Percentiles rank a stretch among this genome's conserved stretches.
Evolutionary conservation across 1,140 invertebrate species (phyloP).

Genomic region (Coptotermes formosanus): DNA sequence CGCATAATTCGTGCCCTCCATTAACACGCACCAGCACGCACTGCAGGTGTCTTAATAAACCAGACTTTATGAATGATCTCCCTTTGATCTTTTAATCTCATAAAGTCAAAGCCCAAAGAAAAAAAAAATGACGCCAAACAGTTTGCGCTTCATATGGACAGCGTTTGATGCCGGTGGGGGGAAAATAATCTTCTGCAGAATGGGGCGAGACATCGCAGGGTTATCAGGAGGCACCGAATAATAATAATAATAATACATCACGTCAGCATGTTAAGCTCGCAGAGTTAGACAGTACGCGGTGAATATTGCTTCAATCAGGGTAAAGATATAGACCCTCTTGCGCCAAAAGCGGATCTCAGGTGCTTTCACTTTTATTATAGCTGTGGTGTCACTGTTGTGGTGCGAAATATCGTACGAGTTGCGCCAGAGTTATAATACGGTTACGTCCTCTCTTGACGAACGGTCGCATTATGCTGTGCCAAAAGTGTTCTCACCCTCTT

Average conservation of each 20-base stretch:
- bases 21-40: no score
- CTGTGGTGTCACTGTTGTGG: no score
- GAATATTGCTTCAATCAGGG: no score
- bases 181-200: no score
- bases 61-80: background rate
- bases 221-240: no score
- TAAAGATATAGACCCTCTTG: no score
- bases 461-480: no score
- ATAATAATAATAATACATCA: background rate
- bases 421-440: background rate
- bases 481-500: no score
- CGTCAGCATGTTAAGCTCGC: background rate
- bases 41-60: conserved; percentile 16
- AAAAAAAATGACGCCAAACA: background rate
- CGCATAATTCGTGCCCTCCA: no score
- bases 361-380: background rate
- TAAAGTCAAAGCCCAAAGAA: background rate
- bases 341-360: background rate
- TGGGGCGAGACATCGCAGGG: background rate
- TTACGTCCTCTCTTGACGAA: background rate
- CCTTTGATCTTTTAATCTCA: background rate
- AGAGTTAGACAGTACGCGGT: no score
- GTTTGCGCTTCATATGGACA: background rate
- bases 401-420: no score
- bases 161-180: no score